These are phyloP conservation scores for Brachyrhaphis roseni DNA, from an alignment of 2,797 vertebrate species.

Conservation along the genomic window DNA sequence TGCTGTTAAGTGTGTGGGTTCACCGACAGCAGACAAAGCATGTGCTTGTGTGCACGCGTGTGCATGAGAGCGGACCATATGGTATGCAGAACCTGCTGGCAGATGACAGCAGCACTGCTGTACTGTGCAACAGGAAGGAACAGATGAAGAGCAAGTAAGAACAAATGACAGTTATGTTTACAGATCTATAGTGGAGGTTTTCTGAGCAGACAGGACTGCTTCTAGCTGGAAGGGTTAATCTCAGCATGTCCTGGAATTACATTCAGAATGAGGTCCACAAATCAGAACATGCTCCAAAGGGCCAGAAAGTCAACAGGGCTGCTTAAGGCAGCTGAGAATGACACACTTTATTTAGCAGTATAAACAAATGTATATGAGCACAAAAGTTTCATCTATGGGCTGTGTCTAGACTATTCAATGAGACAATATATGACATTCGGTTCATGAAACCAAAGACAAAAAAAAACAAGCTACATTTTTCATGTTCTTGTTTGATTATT, in stretches of 20 bases:
- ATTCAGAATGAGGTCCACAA: conserved; percentile 18
- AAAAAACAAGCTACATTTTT: not conserved
- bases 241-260: not conserved
- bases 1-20: conserved; percentile 16
- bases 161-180: conserved; percentile 39
- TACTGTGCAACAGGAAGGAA: conserved; percentile 32
- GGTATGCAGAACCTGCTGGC: conserved; percentile 42
- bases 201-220: conserved; percentile 23
- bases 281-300: conserved; percentile 49
- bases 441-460: not conserved
- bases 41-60: conserved; percentile 21
- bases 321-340: conserved; percentile 46
- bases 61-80: conserved; percentile 39
- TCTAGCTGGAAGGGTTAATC: conserved; percentile 44
- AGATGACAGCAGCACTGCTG: conserved; percentile 25
- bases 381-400: not conserved
- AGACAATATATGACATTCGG: not conserved
- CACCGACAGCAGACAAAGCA: conserved; percentile 13
- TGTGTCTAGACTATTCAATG: not conserved
- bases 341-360: conserved; percentile 29
- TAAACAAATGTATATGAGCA: conserved; percentile 8
- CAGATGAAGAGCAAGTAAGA: conserved; percentile 25
- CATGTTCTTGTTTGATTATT: not conserved
- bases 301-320: conserved; percentile 43
- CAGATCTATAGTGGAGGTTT: conserved; percentile 51